Evolutionary conservation across 2,113 vertebrate species (phyloP).

Genomic region (Progne subis): DNA sequence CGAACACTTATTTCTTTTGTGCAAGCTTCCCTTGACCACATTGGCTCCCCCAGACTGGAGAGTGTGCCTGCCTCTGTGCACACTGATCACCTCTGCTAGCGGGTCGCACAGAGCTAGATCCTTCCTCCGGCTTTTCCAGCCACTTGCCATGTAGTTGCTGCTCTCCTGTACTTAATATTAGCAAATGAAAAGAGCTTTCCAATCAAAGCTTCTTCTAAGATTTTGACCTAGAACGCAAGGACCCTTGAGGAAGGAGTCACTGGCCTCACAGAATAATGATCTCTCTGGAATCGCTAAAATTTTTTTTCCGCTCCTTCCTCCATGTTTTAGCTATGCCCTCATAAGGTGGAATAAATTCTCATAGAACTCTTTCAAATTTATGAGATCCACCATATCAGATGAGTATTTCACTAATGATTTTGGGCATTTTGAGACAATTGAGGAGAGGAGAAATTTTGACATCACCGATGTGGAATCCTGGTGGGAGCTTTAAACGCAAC

Average conservation of each 20-base stretch:
- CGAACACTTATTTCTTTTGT: not conserved
- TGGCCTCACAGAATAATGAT: not conserved
- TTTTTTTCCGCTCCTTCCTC: not conserved
- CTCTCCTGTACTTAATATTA: not conserved
- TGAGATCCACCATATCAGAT: not conserved
- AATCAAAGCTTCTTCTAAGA: not conserved
- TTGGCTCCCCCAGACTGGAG: fast-evolving
- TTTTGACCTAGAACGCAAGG: not conserved
- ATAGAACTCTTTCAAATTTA: not conserved
- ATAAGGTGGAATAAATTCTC: not conserved
- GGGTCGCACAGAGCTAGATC: not conserved
- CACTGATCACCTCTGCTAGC: not conserved
- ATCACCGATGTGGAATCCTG: not conserved
- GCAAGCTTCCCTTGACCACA: not conserved
- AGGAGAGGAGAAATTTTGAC: not conserved
- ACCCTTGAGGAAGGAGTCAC: not conserved
- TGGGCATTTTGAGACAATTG: not conserved
- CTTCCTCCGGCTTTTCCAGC: not conserved
- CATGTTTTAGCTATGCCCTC: fast-evolving
- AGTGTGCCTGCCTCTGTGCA: fast-evolving
- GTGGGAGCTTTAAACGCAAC: not conserved
- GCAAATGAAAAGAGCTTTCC: not conserved
- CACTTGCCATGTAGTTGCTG: not conserved
- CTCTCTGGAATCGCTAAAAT: not conserved
- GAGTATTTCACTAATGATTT: not conserved